Evolutionary conservation across 2,113 vertebrate genomes (phyloP).

Genomic region (Procavia capensis): DNA sequence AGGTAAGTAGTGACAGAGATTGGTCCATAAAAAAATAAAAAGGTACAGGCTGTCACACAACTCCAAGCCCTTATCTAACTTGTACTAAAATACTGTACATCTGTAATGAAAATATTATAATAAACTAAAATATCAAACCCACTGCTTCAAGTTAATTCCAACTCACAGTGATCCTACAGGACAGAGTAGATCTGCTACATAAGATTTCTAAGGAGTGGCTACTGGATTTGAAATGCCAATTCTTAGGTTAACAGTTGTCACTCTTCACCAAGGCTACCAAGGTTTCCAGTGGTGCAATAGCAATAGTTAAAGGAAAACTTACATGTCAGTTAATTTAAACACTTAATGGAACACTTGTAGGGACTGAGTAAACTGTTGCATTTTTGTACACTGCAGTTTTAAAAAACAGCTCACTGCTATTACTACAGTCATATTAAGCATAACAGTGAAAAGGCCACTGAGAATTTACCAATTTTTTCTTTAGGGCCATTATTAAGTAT

Average conservation of each 20-base stretch:
- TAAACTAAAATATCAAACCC: not conserved
- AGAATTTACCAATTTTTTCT: not conserved
- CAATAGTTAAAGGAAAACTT: not conserved
- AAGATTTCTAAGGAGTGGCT: no score
- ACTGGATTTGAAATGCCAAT: no score
- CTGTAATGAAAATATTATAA: not conserved
- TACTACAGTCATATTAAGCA: not conserved
- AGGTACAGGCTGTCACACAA: not conserved
- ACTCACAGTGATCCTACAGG: no score
- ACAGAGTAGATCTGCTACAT: no score
- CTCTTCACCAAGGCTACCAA: no score
- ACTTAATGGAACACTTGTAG: not conserved
- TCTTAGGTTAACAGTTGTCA: no score
- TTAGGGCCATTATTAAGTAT: not conserved
- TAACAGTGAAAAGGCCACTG: not conserved
- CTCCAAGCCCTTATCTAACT: not conserved
- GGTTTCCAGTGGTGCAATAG: not conserved
- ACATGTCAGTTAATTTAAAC: not conserved
- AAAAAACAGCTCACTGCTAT: not conserved
- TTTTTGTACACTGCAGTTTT: not conserved
- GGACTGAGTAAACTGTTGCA: not conserved
- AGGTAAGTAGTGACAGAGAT: not conserved
- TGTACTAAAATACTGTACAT: not conserved
- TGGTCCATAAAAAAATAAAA: not conserved
- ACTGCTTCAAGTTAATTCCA: no score